Base-by-base conservation (phyloP, 2,888 invertebrate genomes). In the Mimachlamys varia region DNA sequence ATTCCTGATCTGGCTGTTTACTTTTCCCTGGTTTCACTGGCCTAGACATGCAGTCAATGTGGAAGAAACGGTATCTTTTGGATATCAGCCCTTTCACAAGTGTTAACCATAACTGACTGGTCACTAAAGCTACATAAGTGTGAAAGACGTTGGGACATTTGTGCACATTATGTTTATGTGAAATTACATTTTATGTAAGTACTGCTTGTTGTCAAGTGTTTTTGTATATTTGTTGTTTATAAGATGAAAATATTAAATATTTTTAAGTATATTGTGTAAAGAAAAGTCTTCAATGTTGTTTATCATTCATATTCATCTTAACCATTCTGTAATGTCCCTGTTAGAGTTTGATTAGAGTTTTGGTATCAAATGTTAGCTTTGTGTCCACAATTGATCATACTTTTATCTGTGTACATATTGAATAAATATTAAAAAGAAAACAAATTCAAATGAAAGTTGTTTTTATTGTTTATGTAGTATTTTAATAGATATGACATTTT, bases 351-450 rank as follows among this genome's bases (percentile, higher is more conserved):
- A 76, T 76, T 76, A 33, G 76, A 58, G n/a, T n/a, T 10, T 19
- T 76, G 2, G 62, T 76, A 76, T 76, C 76, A 76, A 33, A 76
- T 76, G 76, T 76, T 76, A 76, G 76, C 12, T 76, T 76, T 15
- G 33, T 76, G 76, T 76, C 76, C 76, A 33, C 2, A 76, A 76
- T 76, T 76, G 27, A 76, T 76, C 76, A 76, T 76, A 76, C 76
- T 76, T 76, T 76, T 76, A 76, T 76, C 76, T 76, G 27, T 76
- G 76, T 76, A 76, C 27, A 76, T 76, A 76, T 76, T 76, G 76
- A 76, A 76, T 76, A 76, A 76, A 76, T 76, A 76, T 76, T 76
- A 33, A 76, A 76, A 76, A 76, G 10, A 44, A 76, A 33, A n/a
- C n/a, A n/a, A 76, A 76, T 27, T 76, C 33, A 76, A 33, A 76